Evolutionary conservation across 1,140 invertebrate genomes (phyloP).

Genomic region (Bombus confusus): DNA sequence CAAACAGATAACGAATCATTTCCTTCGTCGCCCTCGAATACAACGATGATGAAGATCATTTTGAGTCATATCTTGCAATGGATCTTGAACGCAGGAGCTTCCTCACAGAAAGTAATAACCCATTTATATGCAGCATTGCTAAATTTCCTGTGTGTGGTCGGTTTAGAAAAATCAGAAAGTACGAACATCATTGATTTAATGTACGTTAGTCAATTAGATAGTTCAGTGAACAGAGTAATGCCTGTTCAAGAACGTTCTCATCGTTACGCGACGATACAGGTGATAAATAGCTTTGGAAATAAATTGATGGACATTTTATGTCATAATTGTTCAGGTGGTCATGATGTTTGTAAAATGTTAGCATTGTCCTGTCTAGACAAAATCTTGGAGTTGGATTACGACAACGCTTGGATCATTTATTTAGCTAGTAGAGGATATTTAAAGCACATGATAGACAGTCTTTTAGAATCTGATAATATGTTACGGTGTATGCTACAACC

Average conservation of each 20-base stretch:
- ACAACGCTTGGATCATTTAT: slow-evolving; percentile 89
- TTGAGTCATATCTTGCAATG: slow-evolving; percentile 87
- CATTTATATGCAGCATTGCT: slow-evolving; percentile 91
- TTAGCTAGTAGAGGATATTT: slow-evolving; percentile 91
- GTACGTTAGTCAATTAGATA: slow-evolving; percentile 86
- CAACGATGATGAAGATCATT: slow-evolving; percentile 87
- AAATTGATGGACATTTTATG: slow-evolving; percentile 92
- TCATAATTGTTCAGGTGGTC: slow-evolving; percentile 92
- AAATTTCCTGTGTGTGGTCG: slow-evolving; percentile 90
- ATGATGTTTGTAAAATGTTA: slow-evolving; percentile 94
- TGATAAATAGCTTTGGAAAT: slow-evolving; percentile 89
- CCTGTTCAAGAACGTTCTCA: slow-evolving; percentile 80
- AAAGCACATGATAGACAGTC: slow-evolving; percentile 91
- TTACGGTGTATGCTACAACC: slow-evolving; percentile 88
- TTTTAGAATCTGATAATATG: slow-evolving; percentile 89
- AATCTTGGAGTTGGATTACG: slow-evolving; percentile 89
- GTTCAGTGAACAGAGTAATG: slow-evolving; percentile 78
- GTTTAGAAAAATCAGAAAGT: slow-evolving; percentile 80
- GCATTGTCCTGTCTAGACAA: slow-evolving; percentile 91
- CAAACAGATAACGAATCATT: slow-evolving; percentile 69
- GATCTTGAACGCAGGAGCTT: slow-evolving; percentile 87
- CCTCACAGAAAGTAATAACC: slow-evolving; percentile 91
- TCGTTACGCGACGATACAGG: slow-evolving; percentile 79
- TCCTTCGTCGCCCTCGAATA: slow-evolving; percentile 80
- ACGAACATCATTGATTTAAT: slow-evolving; percentile 65